These are phyloP conservation scores for Limonius californicus DNA, from an alignment of 1,140 invertebrate species.

Conservation along the genomic window DNA sequence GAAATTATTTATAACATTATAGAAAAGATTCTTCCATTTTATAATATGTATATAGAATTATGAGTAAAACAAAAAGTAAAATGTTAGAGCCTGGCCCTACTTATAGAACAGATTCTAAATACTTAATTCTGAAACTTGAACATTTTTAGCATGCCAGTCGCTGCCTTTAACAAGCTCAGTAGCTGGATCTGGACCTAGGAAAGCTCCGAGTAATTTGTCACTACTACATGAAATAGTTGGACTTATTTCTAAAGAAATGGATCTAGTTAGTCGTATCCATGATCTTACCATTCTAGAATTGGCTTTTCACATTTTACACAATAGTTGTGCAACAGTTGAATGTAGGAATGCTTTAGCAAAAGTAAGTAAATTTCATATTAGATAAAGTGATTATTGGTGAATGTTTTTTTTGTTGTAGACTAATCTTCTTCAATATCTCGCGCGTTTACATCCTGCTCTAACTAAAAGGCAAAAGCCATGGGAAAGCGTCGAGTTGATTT, in stretches of 20 bases:
- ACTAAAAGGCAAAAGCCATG: slow-evolving; percentile 47
- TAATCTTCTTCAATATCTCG: slow-evolving; percentile 46
- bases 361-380: too few species aligned
- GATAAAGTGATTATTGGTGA: too few species aligned
- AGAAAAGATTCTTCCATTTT: too few species aligned
- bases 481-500: slow-evolving; percentile 44
- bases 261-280: slow-evolving; percentile 47
- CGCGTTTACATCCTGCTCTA: slow-evolving; percentile 46
- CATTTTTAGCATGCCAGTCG: slow-evolving; percentile 50
- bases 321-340: slow-evolving; percentile 51
- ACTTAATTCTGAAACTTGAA: too few species aligned
- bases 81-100: too few species aligned
- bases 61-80: too few species aligned
- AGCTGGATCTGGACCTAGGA: slow-evolving; percentile 52
- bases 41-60: too few species aligned
- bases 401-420: slow-evolving; percentile 38
- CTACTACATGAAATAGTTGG: slow-evolving; percentile 51
- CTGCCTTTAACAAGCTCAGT: slow-evolving; percentile 51
- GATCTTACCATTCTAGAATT: slow-evolving; percentile 47
- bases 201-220: slow-evolving; percentile 50
- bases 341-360: slow-evolving; percentile 53
- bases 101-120: too few species aligned
- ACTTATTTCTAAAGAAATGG: slow-evolving; percentile 51
- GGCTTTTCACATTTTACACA: slow-evolving; percentile 50
- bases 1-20: too few species aligned